A percentile compares a stretch with the other conserved stretches of the same genome.
Conservation (phyloP, 1,140 invertebrate species). For the Planococcus citri region DNA sequence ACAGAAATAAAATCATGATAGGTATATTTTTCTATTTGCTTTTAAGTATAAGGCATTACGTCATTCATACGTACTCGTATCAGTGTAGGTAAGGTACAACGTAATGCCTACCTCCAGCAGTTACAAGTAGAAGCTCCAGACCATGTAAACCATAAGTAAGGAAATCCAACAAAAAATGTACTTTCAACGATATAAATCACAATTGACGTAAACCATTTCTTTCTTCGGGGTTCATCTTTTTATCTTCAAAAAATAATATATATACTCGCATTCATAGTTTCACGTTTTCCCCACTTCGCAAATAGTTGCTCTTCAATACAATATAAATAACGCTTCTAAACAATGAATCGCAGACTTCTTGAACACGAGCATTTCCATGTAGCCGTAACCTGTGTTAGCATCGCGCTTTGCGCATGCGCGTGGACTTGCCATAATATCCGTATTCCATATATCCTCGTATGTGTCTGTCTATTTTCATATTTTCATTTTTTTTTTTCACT, state of each 20-base stretch:
- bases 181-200: slow-evolving; percentile 16
- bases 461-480: no score
- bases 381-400: no score
- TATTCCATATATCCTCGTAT: no score
- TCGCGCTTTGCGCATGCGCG: no score
- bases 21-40: no score
- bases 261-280: slow-evolving; percentile 17
- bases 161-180: slow-evolving; percentile 11
- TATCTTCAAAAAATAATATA: slow-evolving; percentile 20
- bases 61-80: no score
- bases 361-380: no score
- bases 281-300: slow-evolving; percentile 12
- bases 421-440: no score
- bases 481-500: no score
- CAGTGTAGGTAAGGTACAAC: background rate
- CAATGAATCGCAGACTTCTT: slow-evolving; percentile 19
- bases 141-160: background rate
- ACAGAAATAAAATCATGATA: no score
- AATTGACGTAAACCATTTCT: slow-evolving; percentile 18
- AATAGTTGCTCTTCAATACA: slow-evolving; percentile 15
- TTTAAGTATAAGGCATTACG: no score
- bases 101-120: background rate
- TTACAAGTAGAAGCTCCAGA: background rate
- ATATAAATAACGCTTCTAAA: slow-evolving; percentile 18
- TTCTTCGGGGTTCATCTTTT: slow-evolving; percentile 13